These are phyloP conservation scores for Hydrocynus forskahlii DNA, from an alignment of 2,797 vertebrate species.

Conservation along the genomic window DNA sequence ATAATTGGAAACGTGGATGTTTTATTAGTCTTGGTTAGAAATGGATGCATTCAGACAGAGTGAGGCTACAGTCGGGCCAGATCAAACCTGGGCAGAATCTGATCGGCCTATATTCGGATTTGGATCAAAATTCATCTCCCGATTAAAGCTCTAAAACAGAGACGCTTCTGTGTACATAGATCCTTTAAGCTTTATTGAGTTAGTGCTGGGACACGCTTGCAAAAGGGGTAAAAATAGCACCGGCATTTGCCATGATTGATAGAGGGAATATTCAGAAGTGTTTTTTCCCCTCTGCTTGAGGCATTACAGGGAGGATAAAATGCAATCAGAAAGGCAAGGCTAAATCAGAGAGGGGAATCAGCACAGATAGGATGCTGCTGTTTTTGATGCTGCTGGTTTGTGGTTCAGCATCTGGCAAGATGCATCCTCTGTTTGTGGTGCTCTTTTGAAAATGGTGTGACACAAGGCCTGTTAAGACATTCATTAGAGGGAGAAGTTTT, in stretches of 20 bases:
- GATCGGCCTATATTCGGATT: neutral
- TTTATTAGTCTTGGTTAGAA: neutral
- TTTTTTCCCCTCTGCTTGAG: slow-evolving; percentile 23
- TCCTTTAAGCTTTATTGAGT: slow-evolving; percentile 11
- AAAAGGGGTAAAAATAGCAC: slow-evolving; percentile 2
- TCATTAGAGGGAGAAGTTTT: slow-evolving; percentile 47
- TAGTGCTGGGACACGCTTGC: slow-evolving; percentile 7
- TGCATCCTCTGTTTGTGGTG: slow-evolving; percentile 11
- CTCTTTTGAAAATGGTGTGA: slow-evolving; percentile 32
- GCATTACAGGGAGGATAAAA: slow-evolving; percentile 43
- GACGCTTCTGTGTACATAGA: slow-evolving; percentile 6
- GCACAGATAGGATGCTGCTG: slow-evolving; percentile 39
- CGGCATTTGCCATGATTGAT: slow-evolving; percentile 41
- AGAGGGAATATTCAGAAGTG: slow-evolving; percentile 41
- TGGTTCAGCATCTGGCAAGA: slow-evolving; percentile 36
- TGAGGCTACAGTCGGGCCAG: neutral
- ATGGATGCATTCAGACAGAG: neutral
- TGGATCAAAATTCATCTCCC: neutral
- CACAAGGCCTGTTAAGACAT: slow-evolving; percentile 50
- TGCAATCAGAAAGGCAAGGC: slow-evolving; percentile 43
- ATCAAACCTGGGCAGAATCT: neutral
- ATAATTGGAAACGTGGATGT: neutral
- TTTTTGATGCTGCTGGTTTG: slow-evolving; percentile 47
- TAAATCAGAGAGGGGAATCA: slow-evolving; percentile 43
- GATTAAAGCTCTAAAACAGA: slow-evolving; percentile 16